Evolutionary conservation across 2,113 vertebrate species (phyloP).

Genomic region (Cryptotis parvus): DNA sequence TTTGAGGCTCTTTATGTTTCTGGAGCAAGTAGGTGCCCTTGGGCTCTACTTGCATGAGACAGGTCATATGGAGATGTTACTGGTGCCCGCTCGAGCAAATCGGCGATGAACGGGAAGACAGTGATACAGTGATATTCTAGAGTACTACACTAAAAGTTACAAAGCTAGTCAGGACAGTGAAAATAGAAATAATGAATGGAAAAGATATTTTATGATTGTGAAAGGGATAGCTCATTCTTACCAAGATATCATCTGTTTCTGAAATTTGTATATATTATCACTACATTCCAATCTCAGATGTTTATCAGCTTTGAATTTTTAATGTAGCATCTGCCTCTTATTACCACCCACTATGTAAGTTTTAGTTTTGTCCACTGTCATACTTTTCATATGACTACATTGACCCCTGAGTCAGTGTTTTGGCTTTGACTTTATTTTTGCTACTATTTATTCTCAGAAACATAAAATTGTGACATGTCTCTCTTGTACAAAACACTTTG

Average conservation of each 20-base stretch:
- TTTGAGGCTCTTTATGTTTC: too few relatives aligned
- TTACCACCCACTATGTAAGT: neutral
- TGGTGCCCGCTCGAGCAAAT: too few relatives aligned
- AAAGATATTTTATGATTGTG: neutral
- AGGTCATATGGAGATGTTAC: too few relatives aligned
- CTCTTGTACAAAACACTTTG: neutral
- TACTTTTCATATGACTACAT: neutral
- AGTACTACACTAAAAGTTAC: neutral
- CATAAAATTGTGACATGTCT: neutral
- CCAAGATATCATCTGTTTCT: neutral
- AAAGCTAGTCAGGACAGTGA: neutral
- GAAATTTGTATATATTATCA: neutral
- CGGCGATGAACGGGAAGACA: too few relatives aligned
- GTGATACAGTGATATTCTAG: too few relatives aligned
- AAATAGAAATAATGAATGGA: neutral
- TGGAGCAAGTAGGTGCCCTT: too few relatives aligned
- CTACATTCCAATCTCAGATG: neutral
- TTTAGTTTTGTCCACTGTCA: neutral
- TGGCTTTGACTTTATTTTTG: neutral
- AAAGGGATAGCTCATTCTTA: neutral
- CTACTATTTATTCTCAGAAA: neutral
- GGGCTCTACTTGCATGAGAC: too few relatives aligned
- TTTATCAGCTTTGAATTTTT: neutral
- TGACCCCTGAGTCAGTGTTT: neutral
- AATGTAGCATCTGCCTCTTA: neutral